Evolutionary conservation across 2,113 vertebrate genomes (phyloP), one percentile per base, ranked within the genome.

Genomic region (Noturus placidus): DNA sequence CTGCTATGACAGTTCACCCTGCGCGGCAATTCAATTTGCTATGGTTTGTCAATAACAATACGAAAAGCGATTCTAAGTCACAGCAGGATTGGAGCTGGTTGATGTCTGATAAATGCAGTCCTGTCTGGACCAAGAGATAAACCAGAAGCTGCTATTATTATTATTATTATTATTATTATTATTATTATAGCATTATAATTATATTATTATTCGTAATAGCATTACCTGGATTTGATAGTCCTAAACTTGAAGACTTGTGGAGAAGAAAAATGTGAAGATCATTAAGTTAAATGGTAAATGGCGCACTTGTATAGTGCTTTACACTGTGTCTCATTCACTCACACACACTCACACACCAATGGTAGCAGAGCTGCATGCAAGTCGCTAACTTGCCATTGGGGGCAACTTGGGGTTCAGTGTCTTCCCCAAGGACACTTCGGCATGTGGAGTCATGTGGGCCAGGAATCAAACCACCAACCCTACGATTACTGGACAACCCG

Each of bases 121-220:
- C 93, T 92, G 93, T 93, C 93, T 95, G 94, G 92, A 87, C 89
- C 78, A 84, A 30, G 84, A 94, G 94, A 95, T 94, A 95, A 94
- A 93, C 92, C 92, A 91, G 77, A 27, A 90, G 92, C 88, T 94
- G 92, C 93, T 94, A 92, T 93, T 92, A 6, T 65, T 46, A 20
- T 70, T 70, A 20, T n/a, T 33, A 46, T 46, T 46, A 46, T 46
- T 46, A 7, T 33, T 33, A 33, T 74, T 25, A 46, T 46, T 46
- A 46, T 46, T 46, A 6, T 19, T 33, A 33, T 74, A n/a, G n/a
- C 13, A 38, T 38, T n/a, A 61, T 67, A 38, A 35, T 19, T 35
- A 30, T 35, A 42, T 42, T 42, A 46, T 7, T 46, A 46, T 19
- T 19, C 19, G 46, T 2, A 27, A 10, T 46, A 61, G 15, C 72